These are phyloP conservation scores for Drosophila neutralis DNA, from an alignment of 2,888 invertebrate genomes.

Conservation along the genomic window DNA sequence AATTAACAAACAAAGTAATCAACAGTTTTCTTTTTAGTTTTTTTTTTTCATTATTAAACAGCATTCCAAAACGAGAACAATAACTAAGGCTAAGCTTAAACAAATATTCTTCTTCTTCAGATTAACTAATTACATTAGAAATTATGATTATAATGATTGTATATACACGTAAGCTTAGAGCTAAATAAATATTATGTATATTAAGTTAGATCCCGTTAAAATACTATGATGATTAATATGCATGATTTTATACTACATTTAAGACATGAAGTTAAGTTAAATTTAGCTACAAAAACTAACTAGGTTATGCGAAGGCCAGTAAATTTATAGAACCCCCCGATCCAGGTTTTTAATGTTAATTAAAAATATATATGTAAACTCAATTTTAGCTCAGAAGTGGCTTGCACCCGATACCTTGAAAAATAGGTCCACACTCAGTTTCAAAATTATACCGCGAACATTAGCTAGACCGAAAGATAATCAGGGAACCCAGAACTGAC, in stretches of 20 bases:
- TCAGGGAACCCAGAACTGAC: not conserved
- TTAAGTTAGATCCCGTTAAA: not conserved
- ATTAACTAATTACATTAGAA: constrained; percentile 24
- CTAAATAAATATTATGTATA: constrained; percentile 4
- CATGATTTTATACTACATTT: not conserved
- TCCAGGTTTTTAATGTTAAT: not conserved
- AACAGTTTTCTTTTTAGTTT: constrained; percentile 25
- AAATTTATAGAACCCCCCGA: not conserved
- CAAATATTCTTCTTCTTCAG: constrained; percentile 1
- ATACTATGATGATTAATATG: constrained; percentile 5
- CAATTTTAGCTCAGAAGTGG: too few species aligned
- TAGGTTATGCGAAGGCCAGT: not conserved
- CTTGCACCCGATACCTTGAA: not conserved
- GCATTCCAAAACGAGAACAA: constrained; percentile 58
- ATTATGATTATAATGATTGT: constrained; percentile 20
- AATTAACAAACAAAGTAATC: constrained; percentile 56
- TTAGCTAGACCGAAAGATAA: not conserved
- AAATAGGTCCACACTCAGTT: not conserved
- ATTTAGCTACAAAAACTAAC: not conserved
- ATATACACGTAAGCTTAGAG: constrained; percentile 6
- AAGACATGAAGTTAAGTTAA: not conserved
- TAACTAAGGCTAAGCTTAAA: constrained; percentile 49
- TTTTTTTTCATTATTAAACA: constrained; percentile 19
- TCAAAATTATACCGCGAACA: not conserved
- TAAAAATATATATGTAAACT: not conserved